phyloP scores from a whole-genome alignment of 2,797 vertebrate genomes.

The Schizothorax lantsangensis region DNA sequence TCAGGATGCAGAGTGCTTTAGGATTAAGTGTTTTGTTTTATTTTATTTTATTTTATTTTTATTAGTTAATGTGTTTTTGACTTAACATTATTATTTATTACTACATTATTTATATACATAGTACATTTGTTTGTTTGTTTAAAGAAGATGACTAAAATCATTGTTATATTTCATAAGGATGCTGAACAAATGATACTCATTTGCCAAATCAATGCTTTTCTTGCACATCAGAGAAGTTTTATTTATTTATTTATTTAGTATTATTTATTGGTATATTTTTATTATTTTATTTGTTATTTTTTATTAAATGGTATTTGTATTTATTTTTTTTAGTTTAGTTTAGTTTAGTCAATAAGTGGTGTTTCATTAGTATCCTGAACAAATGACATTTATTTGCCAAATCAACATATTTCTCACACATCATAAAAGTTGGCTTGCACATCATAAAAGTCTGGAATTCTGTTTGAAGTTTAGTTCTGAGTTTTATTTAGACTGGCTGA shows the following conservation, averaged over 20 bases:
- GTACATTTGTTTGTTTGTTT: neutral
- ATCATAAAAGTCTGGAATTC: neutral
- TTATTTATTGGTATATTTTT: neutral
- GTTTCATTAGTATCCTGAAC: neutral
- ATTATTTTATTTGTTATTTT: neutral
- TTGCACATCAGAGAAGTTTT: neutral
- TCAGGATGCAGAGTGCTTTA: neutral
- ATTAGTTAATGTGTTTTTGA: neutral
- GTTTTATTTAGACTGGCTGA: conserved; percentile 16
- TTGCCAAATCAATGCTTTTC: too few species aligned
- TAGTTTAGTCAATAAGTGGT: neutral
- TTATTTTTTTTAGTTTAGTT: neutral
- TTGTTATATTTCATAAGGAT: neutral
- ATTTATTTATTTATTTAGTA: neutral
- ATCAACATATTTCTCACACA: neutral
- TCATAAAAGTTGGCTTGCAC: conserved; percentile 5
- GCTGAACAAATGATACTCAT: neutral
- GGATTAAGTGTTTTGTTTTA: neutral
- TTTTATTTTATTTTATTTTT: neutral
- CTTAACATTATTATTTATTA: neutral
- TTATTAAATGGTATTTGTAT: neutral
- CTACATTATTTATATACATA: too few species aligned
- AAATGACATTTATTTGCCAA: neutral
- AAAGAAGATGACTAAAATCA: neutral
- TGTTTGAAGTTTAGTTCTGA: conserved; percentile 25